Percentiles rank a stretch among this genome's conserved stretches.
Conservation (phyloP, 2,888 invertebrate species). For the Pelosia muscerda region DNA sequence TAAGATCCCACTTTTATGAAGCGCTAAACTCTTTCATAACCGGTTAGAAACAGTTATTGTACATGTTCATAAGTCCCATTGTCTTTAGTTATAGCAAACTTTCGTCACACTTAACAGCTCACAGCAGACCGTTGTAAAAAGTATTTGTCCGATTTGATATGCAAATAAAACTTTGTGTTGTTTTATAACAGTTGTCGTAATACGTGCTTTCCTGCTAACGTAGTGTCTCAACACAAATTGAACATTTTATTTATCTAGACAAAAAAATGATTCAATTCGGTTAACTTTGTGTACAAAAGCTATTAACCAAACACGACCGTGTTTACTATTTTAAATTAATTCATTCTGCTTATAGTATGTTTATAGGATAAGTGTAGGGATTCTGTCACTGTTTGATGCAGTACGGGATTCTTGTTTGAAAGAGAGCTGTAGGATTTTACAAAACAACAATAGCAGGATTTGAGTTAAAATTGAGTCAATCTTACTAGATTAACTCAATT, state of each 20-base stretch:
- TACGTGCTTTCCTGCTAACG: conserved; percentile 24
- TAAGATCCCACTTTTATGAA: background rate
- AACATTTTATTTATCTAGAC: conserved; percentile 36
- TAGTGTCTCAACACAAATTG: conserved; percentile 34
- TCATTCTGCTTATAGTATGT: conserved; percentile 11
- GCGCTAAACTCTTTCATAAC: conserved; percentile 4
- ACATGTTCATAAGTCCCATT: conserved; percentile 9
- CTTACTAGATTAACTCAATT: no score
- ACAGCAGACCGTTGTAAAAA: conserved; percentile 17
- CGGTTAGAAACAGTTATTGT: conserved; percentile 2
- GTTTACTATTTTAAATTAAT: conserved; percentile 41
- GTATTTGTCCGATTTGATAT: conserved; percentile 30
- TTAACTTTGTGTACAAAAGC: conserved; percentile 31
- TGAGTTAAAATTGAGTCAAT: no score
- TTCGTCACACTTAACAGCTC: conserved; percentile 18
- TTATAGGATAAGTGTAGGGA: background rate
- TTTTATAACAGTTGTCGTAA: conserved; percentile 32
- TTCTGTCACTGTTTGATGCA: background rate
- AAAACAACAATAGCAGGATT: no score
- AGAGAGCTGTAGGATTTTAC: background rate
- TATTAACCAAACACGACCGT: conserved; percentile 37
- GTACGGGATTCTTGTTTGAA: background rate
- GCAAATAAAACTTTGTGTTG: conserved; percentile 33
- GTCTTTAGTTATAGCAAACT: background rate
- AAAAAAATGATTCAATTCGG: conserved; percentile 27